These are phyloP conservation scores for Squalus acanthias DNA, from an alignment of 2,797 vertebrate genomes.

Conservation along the genomic window DNA sequence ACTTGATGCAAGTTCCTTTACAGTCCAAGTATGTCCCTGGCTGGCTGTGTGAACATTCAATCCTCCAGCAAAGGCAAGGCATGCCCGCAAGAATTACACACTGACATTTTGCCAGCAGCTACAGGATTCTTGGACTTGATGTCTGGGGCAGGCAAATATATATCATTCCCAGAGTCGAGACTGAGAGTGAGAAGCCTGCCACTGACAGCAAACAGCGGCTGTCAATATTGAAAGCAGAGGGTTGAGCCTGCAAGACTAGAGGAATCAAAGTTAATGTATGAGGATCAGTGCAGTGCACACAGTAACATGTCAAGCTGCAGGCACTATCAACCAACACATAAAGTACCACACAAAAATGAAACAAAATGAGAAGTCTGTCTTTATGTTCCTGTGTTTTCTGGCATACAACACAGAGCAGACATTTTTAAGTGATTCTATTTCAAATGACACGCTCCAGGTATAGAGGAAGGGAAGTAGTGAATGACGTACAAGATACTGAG, in stretches of 20 bases:
- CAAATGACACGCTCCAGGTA: constrained; percentile 1
- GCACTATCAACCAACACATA: not conserved
- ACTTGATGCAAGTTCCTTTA: constrained; percentile 3
- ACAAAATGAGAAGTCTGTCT: not conserved
- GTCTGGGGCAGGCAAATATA: constrained; percentile 31
- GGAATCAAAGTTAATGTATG: not conserved
- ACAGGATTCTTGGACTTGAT: constrained; percentile 33
- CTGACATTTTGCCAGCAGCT: constrained; percentile 41
- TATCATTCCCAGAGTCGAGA: constrained; percentile 41
- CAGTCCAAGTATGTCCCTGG: not conserved
- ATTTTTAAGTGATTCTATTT: constrained; percentile 11
- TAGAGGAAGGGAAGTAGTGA: not conserved
- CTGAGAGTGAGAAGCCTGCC: constrained; percentile 20
- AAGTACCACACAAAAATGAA: not conserved
- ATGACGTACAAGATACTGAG: not conserved
- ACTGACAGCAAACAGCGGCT: not conserved
- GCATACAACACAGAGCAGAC: not conserved
- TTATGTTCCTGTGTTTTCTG: constrained; percentile 7
- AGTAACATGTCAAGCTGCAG: constrained; percentile 11
- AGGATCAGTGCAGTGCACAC: not conserved
- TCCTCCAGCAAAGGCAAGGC: constrained; percentile 6
- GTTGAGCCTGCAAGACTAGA: not conserved
- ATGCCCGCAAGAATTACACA: constrained; percentile 19
- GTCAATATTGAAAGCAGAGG: not conserved
- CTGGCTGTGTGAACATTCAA: not conserved